Conservation (phyloP, 2,113 vertebrate species). For the Neolamprologus kungweensis region DNA sequence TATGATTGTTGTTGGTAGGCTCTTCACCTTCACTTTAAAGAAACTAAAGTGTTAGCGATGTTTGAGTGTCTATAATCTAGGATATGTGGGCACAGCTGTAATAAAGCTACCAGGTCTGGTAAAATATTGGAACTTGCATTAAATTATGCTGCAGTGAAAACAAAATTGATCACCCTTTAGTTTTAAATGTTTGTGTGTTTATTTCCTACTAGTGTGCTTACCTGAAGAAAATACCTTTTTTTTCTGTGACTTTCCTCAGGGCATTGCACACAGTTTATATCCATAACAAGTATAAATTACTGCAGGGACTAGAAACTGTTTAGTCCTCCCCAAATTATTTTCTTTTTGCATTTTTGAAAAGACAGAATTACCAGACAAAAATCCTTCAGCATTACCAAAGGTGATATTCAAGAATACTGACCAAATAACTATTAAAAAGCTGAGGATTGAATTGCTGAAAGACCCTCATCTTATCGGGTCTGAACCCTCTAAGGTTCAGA, state of each 20-base stretch:
- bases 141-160: neutral
- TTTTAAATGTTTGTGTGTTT: neutral
- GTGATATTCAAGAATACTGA: neutral
- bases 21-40: neutral
- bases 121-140: neutral
- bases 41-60: neutral
- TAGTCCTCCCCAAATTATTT: neutral
- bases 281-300: constrained; percentile 24
- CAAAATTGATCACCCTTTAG: neutral
- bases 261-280: constrained; percentile 6
- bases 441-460: constrained; percentile 1
- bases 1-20: neutral
- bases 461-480: neutral
- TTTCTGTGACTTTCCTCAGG: neutral
- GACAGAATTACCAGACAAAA: neutral
- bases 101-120: neutral
- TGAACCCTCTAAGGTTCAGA: neutral
- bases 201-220: neutral
- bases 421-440: neutral
- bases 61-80: neutral
- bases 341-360: constrained; percentile 25
- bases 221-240: constrained; percentile 7
- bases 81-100: neutral
- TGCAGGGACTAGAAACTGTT: neutral
- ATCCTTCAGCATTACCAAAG: constrained; percentile 8